Percentiles rank a stretch among this genome's conserved stretches.
Evolutionary conservation across 2,888 invertebrate genomes (phyloP).

Genomic region (Pardosa pseudoannulata): DNA sequence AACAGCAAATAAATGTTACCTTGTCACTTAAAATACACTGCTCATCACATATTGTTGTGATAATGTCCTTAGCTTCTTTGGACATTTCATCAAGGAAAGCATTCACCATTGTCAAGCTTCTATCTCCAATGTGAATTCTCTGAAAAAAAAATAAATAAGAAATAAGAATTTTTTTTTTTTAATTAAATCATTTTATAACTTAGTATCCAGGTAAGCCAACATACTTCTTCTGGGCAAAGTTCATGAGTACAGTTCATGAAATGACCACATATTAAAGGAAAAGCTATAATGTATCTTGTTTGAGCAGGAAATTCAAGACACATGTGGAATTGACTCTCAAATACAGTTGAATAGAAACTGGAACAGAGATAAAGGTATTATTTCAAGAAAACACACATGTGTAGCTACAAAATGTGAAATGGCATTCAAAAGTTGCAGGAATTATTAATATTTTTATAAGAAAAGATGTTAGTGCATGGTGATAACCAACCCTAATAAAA

Average conservation of each 20-base stretch:
- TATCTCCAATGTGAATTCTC: conserved; percentile 88
- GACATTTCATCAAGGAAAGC: conserved; percentile 99
- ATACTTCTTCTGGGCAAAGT: conserved; percentile 94
- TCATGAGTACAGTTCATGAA: conserved; percentile 99
- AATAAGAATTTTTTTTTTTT: too few species aligned
- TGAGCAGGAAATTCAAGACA: conserved; percentile 99
- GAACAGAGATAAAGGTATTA: too few species aligned
- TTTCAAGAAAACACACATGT: too few species aligned
- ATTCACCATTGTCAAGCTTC: conserved; percentile 96
- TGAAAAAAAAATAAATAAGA: conserved; percentile 1
- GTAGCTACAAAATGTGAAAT: too few species aligned
- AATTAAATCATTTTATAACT: too few species aligned
- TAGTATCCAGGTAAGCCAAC: too few species aligned
- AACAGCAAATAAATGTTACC: conserved; percentile 77
- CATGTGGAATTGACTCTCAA: conserved; percentile 99
- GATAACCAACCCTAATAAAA: too few species aligned
- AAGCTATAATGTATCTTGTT: conserved; percentile 97
- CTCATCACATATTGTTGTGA: conserved; percentile 98
- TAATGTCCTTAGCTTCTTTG: conserved; percentile 98
- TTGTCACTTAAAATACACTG: conserved; percentile 98
- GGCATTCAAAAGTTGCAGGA: too few species aligned
- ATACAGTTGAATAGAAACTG: conserved; percentile 94
- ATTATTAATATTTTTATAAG: too few species aligned
- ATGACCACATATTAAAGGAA: conserved; percentile 97
- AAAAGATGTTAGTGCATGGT: too few species aligned